These are phyloP conservation scores for Trachymyrmex septentrionalis DNA, from an alignment of 1,140 invertebrate species.

Conservation along the genomic window DNA sequence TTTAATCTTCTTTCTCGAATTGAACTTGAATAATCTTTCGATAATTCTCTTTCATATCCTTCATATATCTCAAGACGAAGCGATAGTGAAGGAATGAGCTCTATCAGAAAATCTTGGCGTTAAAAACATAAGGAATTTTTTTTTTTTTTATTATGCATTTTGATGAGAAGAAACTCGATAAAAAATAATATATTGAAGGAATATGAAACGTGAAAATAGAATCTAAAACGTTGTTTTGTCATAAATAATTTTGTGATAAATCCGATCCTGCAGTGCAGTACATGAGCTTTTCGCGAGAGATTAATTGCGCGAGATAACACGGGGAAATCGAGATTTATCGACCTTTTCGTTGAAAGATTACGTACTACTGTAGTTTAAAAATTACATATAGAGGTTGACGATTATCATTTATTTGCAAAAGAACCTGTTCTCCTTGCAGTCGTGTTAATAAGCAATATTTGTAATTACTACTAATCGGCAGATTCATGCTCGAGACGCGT, in stretches of 20 bases:
- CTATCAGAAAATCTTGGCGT: not conserved
- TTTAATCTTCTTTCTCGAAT: constrained; percentile 20
- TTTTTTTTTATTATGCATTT: not conserved
- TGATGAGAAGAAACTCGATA: not conserved
- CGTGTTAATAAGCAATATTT: constrained; percentile 54
- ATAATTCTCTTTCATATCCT: not conserved
- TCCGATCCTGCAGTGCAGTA: constrained; percentile 5
- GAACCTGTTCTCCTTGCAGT: constrained; percentile 54
- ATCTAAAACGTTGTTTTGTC: not conserved
- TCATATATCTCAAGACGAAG: not conserved
- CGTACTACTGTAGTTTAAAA: constrained; percentile 28
- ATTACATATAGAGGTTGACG: constrained; percentile 26
- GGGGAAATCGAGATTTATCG: constrained; percentile 56
- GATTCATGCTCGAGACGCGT: constrained; percentile 12
- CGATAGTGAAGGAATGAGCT: not conserved
- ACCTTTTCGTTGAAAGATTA: constrained; percentile 55
- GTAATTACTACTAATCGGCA: constrained; percentile 51
- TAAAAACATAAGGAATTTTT: not conserved
- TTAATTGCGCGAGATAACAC: constrained; percentile 56
- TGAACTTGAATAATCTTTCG: not conserved
- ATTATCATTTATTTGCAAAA: constrained; percentile 42
- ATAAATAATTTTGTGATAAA: constrained; percentile 3
- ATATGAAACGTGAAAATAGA: not conserved
- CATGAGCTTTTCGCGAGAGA: constrained; percentile 34
- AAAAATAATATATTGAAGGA: not conserved